phyloP scores from a whole-genome alignment of 2,888 invertebrate species.

The Linnaemya vulpina region DNA sequence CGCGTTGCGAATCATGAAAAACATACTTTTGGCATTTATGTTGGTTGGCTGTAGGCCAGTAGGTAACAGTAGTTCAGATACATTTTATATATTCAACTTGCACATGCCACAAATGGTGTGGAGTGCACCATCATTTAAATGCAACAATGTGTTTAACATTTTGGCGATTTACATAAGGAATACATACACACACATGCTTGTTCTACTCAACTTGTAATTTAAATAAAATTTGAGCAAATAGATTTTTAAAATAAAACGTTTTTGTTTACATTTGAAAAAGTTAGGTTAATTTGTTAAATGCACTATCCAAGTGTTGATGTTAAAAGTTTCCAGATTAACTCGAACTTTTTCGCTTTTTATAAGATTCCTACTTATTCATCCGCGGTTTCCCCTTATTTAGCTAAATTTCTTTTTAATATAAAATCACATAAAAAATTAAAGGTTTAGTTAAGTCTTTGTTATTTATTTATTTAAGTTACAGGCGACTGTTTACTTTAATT shows the following conservation, averaged over 20 bases:
- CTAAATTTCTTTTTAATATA: no score
- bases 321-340: neutral
- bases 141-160: conserved; percentile 37
- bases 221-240: neutral
- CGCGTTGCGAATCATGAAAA: conserved; percentile 4
- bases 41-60: conserved; percentile 47
- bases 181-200: neutral
- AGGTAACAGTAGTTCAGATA: conserved; percentile 63
- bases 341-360: no score
- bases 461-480: no score
- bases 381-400: no score
- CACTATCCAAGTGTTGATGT: conserved; percentile 21
- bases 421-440: no score
- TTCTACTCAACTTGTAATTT: neutral
- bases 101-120: conserved; percentile 55
- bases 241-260: neutral
- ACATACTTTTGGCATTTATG: conserved; percentile 42
- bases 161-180: conserved; percentile 19
- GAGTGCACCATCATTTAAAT: conserved; percentile 46
- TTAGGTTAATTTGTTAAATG: neutral
- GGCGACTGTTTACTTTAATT: no score
- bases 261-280: no score
- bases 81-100: neutral
- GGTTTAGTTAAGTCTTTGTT: no score
- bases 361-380: no score